These are phyloP conservation scores for Enteromius paludinosus DNA, from an alignment of 2,797 vertebrate genomes.

Conservation along the genomic window DNA sequence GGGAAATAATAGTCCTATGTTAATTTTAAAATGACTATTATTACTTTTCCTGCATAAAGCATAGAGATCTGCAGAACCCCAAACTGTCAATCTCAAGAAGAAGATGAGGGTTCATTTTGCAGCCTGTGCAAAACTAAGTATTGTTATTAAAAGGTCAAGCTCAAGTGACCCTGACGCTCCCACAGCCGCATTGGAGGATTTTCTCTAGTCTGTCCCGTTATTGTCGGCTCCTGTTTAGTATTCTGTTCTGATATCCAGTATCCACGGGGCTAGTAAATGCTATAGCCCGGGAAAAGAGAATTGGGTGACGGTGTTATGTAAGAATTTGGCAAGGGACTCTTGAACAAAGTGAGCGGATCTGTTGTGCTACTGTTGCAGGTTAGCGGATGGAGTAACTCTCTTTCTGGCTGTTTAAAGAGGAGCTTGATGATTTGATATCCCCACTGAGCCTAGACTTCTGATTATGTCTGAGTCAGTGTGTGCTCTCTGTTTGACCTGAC, in stretches of 20 bases:
- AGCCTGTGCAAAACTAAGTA: background rate
- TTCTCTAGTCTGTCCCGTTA: background rate
- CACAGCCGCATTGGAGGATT: background rate
- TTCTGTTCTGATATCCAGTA: conserved; percentile 26
- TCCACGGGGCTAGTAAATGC: conserved; percentile 22
- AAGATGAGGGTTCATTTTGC: background rate
- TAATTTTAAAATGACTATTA: background rate
- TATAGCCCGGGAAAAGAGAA: conserved; percentile 26
- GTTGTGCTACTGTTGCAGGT: conserved; percentile 44
- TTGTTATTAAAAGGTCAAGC: conserved; percentile 39
- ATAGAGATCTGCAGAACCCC: background rate
- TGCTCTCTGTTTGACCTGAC: conserved; percentile 30
- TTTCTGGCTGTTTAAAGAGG: conserved; percentile 20
- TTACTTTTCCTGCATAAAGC: background rate
- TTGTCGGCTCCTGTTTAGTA: conserved; percentile 40
- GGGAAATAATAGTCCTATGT: background rate
- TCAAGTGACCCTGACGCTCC: conserved; percentile 14
- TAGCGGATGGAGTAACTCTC: conserved; percentile 32
- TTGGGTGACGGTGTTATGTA: conserved; percentile 37
- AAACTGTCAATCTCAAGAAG: background rate
- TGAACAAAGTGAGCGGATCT: conserved; percentile 30
- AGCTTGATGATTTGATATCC: conserved; percentile 39
- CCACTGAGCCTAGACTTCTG: conserved; percentile 27
- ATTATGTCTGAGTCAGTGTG: conserved; percentile 12
- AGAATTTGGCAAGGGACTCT: conserved; percentile 41